Conservation (phyloP, 2,113 vertebrate genomes). For the Lamprologus callipterus region DNA sequence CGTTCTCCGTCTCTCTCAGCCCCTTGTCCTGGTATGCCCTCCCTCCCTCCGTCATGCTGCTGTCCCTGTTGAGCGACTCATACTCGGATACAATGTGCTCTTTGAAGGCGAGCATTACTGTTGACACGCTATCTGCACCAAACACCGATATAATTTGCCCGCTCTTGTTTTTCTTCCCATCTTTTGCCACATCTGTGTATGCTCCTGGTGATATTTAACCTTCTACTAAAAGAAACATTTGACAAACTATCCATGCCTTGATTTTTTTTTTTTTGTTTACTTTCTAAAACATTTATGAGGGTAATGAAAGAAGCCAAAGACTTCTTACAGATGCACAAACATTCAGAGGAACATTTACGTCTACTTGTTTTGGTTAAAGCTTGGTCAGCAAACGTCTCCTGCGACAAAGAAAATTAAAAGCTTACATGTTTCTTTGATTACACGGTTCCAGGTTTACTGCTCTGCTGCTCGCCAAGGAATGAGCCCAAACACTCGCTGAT, state of each 20-base stretch:
- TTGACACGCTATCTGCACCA: constrained; percentile 57
- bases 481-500: not conserved
- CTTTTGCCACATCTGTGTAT: not conserved
- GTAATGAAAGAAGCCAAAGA: not conserved
- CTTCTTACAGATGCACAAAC: not conserved
- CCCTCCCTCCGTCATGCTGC: constrained; percentile 30
- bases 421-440: constrained; percentile 20
- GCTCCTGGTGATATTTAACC: not conserved
- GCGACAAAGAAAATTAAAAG: not conserved
- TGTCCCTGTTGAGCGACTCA: constrained; percentile 49
- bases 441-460: not conserved
- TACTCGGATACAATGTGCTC: constrained; percentile 59
- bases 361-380: not conserved
- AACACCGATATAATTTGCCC: constrained; percentile 7
- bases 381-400: not conserved
- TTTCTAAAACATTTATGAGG: not conserved
- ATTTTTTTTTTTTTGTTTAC: not conserved
- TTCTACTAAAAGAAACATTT: not conserved
- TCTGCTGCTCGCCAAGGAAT: not conserved
- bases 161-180: not conserved
- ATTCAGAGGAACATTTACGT: not conserved
- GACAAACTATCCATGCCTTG: not conserved
- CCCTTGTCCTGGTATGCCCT: constrained; percentile 41
- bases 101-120: constrained; percentile 54
- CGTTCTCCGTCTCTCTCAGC: not conserved